phyloP scores from a whole-genome alignment of 2,888 invertebrate genomes.

The Malacosoma neustria region DNA sequence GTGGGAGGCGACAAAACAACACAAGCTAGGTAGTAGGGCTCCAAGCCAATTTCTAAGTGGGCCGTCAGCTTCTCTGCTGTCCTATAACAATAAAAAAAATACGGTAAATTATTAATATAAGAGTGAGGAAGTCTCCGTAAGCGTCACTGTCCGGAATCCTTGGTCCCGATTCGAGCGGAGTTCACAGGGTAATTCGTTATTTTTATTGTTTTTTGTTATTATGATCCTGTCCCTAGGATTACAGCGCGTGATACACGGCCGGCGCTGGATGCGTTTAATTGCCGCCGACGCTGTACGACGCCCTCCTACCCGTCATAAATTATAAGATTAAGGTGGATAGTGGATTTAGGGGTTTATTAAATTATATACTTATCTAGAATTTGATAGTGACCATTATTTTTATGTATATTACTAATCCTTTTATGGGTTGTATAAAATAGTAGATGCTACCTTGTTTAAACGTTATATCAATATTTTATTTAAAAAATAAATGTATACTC shows the following conservation, averaged over 20 bases:
- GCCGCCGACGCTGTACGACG: constrained; percentile 48
- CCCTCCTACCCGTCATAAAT: constrained; percentile 33
- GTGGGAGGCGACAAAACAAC: no score
- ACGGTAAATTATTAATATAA: no score
- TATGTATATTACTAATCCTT: no score
- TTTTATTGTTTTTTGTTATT: constrained; percentile 76
- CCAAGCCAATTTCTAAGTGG: no score
- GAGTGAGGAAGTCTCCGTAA: constrained; percentile 23
- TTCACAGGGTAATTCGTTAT: constrained; percentile 71
- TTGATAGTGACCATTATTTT: not conserved
- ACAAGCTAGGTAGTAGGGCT: no score
- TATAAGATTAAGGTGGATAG: constrained; percentile 66
- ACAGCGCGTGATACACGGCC: constrained; percentile 60
- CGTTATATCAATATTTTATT: no score
- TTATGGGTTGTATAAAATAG: no score
- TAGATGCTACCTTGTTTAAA: no score
- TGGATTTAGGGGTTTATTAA: constrained; percentile 25
- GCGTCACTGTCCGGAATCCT: constrained; percentile 23
- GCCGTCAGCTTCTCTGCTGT: no score
- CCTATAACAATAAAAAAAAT: no score
- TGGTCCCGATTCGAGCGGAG: constrained; percentile 52
- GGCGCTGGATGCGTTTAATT: constrained; percentile 70
- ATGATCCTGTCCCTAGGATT: constrained; percentile 70
- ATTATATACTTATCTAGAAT: not conserved
- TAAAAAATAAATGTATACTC: no score